These are phyloP conservation scores for Dynastes hyllus DNA, from an alignment of 2,888 invertebrate genomes.

Conservation along the genomic window DNA sequence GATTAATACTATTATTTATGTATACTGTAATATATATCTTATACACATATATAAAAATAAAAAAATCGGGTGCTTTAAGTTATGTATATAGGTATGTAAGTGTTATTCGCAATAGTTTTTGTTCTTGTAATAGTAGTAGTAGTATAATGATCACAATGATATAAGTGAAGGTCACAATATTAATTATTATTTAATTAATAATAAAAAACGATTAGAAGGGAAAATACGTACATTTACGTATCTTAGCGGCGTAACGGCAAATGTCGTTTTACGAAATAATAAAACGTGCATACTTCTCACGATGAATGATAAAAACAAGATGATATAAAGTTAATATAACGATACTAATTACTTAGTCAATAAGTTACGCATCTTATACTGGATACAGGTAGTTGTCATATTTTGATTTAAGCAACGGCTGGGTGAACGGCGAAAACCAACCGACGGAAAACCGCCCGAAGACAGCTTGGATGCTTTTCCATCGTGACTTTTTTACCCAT, in stretches of 20 bases:
- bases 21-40: constrained; percentile 25
- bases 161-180: constrained; percentile 37
- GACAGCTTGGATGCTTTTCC: constrained; percentile 97
- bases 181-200: constrained; percentile 15
- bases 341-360: constrained; percentile 16
- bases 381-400: constrained; percentile 89
- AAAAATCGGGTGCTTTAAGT: constrained; percentile 46
- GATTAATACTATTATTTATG: constrained; percentile 36
- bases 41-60: constrained; percentile 45
- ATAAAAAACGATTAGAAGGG: constrained; percentile 23
- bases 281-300: constrained; percentile 27
- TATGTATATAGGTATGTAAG: constrained; percentile 30
- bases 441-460: constrained; percentile 96
- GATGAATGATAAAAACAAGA: constrained; percentile 26
- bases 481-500: constrained; percentile 93
- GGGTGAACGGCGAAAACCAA: constrained; percentile 95
- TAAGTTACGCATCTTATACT: constrained; percentile 74
- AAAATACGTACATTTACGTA: constrained; percentile 42
- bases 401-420: constrained; percentile 86
- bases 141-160: constrained; percentile 44
- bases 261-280: constrained; percentile 25
- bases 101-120: constrained; percentile 37
- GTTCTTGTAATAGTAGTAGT: constrained; percentile 29
- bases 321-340: constrained; percentile 38
- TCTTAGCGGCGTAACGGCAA: constrained; percentile 21